phyloP scores from a whole-genome alignment of 1,140 invertebrate genomes.

The Contarinia nasturtii region DNA sequence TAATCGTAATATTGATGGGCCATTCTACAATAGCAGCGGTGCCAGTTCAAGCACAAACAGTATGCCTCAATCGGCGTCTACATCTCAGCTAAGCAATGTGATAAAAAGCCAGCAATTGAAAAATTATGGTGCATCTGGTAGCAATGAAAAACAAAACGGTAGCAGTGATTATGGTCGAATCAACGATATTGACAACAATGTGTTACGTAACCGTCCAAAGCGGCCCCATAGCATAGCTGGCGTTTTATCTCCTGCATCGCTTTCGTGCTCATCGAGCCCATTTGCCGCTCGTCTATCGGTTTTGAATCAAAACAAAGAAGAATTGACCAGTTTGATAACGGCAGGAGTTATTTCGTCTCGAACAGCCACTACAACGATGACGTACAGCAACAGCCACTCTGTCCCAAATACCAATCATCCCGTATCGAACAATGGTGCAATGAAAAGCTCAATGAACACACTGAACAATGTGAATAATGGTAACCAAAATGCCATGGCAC shows the following conservation, averaged over 20 bases:
- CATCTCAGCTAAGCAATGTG: background rate
- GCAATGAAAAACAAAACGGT: no score
- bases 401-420: background rate
- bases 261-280: no score
- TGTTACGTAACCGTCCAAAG: background rate
- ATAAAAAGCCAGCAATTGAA: background rate
- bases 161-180: no score
- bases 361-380: background rate
- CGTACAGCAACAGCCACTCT: constrained; percentile 1
- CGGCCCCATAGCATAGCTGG: constrained; percentile 2
- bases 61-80: background rate
- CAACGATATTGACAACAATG: no score
- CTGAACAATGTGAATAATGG: background rate
- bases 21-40: no score
- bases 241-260: constrained; percentile 1
- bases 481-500: background rate
- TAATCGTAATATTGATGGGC: no score
- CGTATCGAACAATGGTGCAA: background rate
- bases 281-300: no score
- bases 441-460: background rate
- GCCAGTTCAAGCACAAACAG: no score
- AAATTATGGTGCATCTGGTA: background rate
- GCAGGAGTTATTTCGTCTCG: background rate
- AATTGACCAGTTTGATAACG: no score
- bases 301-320: no score